Percentiles rank a stretch among this genome's conserved stretches.
phyloP scores from a whole-genome alignment of 2,888 invertebrate genomes.

The Phalera bucephala region DNA sequence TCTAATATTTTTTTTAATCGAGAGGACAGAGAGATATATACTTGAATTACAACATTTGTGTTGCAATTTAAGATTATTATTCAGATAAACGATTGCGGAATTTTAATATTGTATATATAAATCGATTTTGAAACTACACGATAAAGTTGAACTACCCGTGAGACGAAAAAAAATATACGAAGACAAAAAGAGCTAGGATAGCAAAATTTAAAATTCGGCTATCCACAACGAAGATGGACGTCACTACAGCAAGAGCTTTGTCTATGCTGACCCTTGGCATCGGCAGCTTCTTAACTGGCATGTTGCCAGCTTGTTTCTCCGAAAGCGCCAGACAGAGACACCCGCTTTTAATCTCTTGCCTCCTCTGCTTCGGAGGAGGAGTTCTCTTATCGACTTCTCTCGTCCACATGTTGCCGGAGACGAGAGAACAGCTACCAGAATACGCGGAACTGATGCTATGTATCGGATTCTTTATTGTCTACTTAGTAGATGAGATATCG shows the following conservation, averaged over 20 bases:
- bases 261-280: conserved; percentile 86
- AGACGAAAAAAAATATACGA: too few species aligned
- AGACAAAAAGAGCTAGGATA: neutral
- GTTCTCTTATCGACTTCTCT: conserved; percentile 90
- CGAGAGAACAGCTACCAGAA: conserved; percentile 81
- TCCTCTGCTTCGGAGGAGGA: conserved; percentile 92
- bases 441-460: conserved; percentile 87
- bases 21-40: too few species aligned
- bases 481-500: conserved; percentile 88
- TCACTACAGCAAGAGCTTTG: conserved; percentile 83
- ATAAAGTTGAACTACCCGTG: too few species aligned
- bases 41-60: too few species aligned
- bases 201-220: neutral
- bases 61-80: too few species aligned
- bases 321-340: conserved; percentile 80
- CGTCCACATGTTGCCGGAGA: conserved; percentile 92
- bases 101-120: too few species aligned
- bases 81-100: too few species aligned
- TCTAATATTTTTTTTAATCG: too few species aligned
- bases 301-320: conserved; percentile 86
- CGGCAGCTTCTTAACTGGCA: conserved; percentile 87
- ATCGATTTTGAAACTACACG: too few species aligned
- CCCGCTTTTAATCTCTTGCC: conserved; percentile 85
- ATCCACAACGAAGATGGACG: conserved; percentile 60
- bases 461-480: conserved; percentile 87